Conservation (phyloP, 2,888 invertebrate genomes). For the Clistopyga incitator region DNA sequence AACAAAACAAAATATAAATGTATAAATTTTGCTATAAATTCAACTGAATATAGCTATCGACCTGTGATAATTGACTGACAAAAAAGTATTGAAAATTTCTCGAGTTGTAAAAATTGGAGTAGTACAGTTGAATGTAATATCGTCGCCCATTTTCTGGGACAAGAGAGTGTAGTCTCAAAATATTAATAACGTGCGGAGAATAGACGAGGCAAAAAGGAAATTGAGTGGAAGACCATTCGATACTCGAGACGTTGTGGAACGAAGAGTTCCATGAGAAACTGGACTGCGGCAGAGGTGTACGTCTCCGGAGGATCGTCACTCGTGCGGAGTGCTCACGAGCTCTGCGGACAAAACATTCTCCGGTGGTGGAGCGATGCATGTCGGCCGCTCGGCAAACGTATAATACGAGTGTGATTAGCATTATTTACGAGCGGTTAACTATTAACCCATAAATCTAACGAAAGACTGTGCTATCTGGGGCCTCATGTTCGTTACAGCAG, state of each 20-base stretch:
- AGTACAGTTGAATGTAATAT: neutral
- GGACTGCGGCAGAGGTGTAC: neutral
- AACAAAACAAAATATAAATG: too few species aligned
- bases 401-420: conserved; percentile 84
- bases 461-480: conserved; percentile 58
- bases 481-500: conserved; percentile 52
- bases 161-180: too few species aligned
- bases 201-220: neutral
- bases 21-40: too few species aligned
- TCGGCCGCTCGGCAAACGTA: conserved; percentile 76
- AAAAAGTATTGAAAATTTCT: too few species aligned
- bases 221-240: neutral
- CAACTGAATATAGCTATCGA: too few species aligned
- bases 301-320: conserved; percentile 6
- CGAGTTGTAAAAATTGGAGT: too few species aligned
- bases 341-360: conserved; percentile 79
- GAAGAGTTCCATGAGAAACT: neutral
- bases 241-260: neutral
- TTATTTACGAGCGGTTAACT: conserved; percentile 84
- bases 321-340: conserved; percentile 11
- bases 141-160: neutral
- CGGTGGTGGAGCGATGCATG: conserved; percentile 62
- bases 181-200: neutral
- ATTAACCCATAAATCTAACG: conserved; percentile 83
- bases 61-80: too few species aligned